Conservation (phyloP, 1,140 invertebrate genomes). For the Drosophila lacertosa region DNA sequence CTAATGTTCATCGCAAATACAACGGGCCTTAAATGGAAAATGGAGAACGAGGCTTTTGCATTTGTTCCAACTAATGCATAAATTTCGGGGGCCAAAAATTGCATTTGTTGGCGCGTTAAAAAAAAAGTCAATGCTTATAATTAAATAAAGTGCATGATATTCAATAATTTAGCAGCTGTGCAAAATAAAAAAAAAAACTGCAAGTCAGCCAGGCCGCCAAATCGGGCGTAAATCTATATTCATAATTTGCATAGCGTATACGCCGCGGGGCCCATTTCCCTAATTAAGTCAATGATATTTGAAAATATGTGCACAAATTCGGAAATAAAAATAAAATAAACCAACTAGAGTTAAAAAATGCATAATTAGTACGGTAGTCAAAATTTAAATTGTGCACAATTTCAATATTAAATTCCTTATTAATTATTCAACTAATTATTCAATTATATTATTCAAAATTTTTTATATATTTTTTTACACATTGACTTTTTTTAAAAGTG, state of each 20-base stretch:
- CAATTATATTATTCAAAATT: no score
- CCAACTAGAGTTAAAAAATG: neutral
- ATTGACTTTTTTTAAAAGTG: no score
- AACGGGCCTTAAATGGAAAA: constrained; percentile 22
- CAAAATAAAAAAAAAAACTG: constrained; percentile 17
- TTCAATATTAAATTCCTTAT: no score
- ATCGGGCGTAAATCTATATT: constrained; percentile 42
- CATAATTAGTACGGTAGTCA: no score
- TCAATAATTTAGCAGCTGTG: constrained; percentile 51
- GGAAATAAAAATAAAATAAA: neutral
- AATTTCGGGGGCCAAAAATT: constrained; percentile 16
- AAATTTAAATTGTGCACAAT: no score
- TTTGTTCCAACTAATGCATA: constrained; percentile 4
- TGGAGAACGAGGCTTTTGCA: neutral
- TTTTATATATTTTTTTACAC: no score
- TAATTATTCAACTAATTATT: no score
- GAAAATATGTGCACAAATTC: neutral
- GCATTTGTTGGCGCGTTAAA: constrained; percentile 7
- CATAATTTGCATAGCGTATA: constrained; percentile 53
- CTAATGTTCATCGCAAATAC: constrained; percentile 47
- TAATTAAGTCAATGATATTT: constrained; percentile 14
- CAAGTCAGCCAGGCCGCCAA: constrained; percentile 27
- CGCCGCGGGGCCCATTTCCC: constrained; percentile 16
- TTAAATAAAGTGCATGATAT: constrained; percentile 66
- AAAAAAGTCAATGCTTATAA: constrained; percentile 19